Evolutionary conservation across 2,888 invertebrate species (phyloP), one percentile per base, ranked within the genome.

Genomic region (Piscicola geometra): DNA sequence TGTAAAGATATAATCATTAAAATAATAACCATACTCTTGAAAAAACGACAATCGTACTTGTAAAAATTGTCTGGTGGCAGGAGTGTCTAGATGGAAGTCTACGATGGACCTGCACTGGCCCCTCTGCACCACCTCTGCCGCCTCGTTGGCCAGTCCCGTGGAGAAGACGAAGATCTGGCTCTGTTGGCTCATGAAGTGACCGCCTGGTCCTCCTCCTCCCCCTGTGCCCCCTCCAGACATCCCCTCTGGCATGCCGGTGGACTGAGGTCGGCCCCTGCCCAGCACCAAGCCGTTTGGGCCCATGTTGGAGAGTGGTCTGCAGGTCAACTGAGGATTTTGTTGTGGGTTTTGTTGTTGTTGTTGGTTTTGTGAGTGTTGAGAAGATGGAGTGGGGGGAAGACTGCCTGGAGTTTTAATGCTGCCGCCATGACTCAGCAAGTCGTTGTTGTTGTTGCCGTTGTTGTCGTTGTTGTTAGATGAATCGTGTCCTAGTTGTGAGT

Each of bases 81-180:
- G 94, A 85, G 96, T 94, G 36, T 94, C 92, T 88, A 94, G 80
- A 84, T 97, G 97, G 86, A 92, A 97, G 41, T 93, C 92, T 81
- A 96, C 93, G 81, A 97, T 95, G 73, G 93, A 92, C 82, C 92
- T 91, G 86, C 90, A 94, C 82, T 93, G 93, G 1, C 94, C 93
- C 78, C 91, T 91, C 78, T 93, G 87, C 21, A 96, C 95, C 21
- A 93, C 90, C 82, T 97, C 95, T 0, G 96, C 96, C 3, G 94
- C 95, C 84, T 93, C 92, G 86, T 97, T 97, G 1, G 96, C 97
- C 86, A 95, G 87, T 82, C 91, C 88, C 12, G 97, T 96, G 32
- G 94, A 93, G 88, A 97, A 97, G 81, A 97, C 96, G 89, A 95
- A 97, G 85, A 97, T 94, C 86, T 96, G 95, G 87, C 93, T 95